These are phyloP conservation scores for Danio choprae DNA, from an alignment of 2,797 vertebrate genomes.

Conservation along the genomic window DNA sequence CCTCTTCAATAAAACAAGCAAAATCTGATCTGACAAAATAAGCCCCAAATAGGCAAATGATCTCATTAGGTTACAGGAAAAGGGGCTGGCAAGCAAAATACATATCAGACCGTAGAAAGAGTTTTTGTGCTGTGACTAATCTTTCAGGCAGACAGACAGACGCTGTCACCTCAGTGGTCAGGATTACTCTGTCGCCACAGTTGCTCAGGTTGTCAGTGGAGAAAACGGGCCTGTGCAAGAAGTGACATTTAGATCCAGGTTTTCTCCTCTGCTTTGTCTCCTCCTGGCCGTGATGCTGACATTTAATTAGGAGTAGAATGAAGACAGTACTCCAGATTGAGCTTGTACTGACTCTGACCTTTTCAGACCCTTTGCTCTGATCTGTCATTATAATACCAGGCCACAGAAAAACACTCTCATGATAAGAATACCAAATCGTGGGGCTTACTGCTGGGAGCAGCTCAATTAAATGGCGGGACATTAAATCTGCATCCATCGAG, in stretches of 20 bases:
- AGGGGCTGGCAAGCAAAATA: not conserved
- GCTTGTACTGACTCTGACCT: conserved; percentile 79
- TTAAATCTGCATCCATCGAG: conserved; percentile 45
- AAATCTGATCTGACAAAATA: conserved; percentile 4
- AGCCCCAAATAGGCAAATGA: conserved; percentile 1
- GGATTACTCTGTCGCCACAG: conserved; percentile 55
- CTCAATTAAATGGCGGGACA: conserved; percentile 44
- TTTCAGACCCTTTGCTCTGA: conserved; percentile 77
- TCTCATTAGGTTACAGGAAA: not conserved
- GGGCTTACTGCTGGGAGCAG: conserved; percentile 29
- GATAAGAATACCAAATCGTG: conserved; percentile 62
- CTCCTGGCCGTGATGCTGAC: conserved; percentile 70
- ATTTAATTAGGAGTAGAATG: conserved; percentile 84
- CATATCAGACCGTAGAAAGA: conserved; percentile 8
- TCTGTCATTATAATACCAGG: conserved; percentile 75
- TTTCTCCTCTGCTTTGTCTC: conserved; percentile 63
- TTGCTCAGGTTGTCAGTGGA: conserved; percentile 61
- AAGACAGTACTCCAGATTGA: conserved; percentile 74
- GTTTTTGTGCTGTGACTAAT: conserved; percentile 46
- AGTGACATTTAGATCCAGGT: conserved; percentile 76
- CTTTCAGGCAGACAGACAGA: conserved; percentile 47
- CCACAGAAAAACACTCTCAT: conserved; percentile 59
- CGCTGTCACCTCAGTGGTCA: conserved; percentile 53
- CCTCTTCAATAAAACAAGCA: not conserved
- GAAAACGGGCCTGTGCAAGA: conserved; percentile 68